A percentile compares a stretch with the other conserved stretches of the same genome.
Conservation (phyloP, 2,888 invertebrate species). For the Pelosia muscerda region DNA sequence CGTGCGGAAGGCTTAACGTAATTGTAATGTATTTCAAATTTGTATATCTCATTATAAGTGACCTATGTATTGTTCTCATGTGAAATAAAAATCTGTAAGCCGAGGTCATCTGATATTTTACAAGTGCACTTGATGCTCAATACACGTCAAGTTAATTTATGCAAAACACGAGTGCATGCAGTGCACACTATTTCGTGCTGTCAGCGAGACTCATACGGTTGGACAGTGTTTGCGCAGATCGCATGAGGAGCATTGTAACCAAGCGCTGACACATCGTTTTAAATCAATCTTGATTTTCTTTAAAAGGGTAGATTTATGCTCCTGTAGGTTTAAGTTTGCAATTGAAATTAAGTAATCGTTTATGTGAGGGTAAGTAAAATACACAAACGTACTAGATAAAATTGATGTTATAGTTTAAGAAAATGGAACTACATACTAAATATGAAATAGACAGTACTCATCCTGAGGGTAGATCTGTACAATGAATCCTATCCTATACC, state of each 20-base stretch:
- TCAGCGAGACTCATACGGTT: slow-evolving; percentile 35
- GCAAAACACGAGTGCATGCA: slow-evolving; percentile 23
- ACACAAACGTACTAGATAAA: too few species aligned
- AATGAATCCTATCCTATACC: too few species aligned
- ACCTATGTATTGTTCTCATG: too few species aligned
- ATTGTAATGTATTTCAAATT: too few species aligned
- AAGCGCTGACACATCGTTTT: background rate
- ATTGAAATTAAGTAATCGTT: background rate
- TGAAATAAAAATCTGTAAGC: too few species aligned
- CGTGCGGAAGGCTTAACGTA: too few species aligned
- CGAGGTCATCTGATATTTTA: background rate
- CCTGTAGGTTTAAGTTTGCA: background rate
- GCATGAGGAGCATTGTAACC: slow-evolving; percentile 19
- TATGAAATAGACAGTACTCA: too few species aligned
- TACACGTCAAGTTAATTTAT: slow-evolving; percentile 34
- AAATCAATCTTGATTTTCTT: background rate
- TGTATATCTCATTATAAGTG: too few species aligned
- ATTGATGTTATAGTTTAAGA: too few species aligned
- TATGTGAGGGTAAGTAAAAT: background rate
- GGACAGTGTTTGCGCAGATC: slow-evolving; percentile 29
- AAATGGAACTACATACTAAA: too few species aligned
- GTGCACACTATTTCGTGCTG: slow-evolving; percentile 22
- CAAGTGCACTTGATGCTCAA: background rate
- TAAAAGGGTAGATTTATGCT: background rate
- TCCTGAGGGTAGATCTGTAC: too few species aligned